Base-by-base conservation (phyloP, 2,113 vertebrate genomes). In the Cheilinus undulatus region DNA sequence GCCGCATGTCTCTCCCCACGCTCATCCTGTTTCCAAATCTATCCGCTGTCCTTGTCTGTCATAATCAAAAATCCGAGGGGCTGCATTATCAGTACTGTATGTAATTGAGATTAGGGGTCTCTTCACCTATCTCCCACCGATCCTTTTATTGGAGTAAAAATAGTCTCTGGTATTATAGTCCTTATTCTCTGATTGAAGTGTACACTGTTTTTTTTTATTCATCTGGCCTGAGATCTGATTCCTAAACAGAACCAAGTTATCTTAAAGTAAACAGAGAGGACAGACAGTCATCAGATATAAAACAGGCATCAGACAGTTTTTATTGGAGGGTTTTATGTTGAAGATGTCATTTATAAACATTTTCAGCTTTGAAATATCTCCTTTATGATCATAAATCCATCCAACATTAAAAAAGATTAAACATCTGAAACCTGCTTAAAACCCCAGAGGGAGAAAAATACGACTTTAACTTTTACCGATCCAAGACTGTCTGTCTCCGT, bases 121-220 rank as follows among this genome's bases (percentile, higher is more conserved):
- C n/a, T n/a, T n/a, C n/a, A n/a, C n/a, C n/a, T n/a, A n/a, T n/a
- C n/a, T n/a, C n/a, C n/a, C n/a, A n/a, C n/a, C n/a, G n/a, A n/a
- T n/a, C n/a, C n/a, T n/a, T n/a, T n/a, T n/a, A n/a, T n/a, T n/a
- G n/a, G n/a, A n/a, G n/a, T n/a, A n/a, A n/a, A n/a, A n/a, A n/a
- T n/a, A 49, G 58, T 17, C 19, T 17, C 40, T 17, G 40, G 40
- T 17, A 42, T 42, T 30, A 7, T 13, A 5, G 32, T 32, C 12
- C 5, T 24, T 13, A 51, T 53, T 51, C 19, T 2, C 6, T 5
- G n/a, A 23, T 23, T 4, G n/a, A 51, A 28, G 22, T 20, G 14
- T 27, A 15, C 15, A 15, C n/a, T n/a, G n/a, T 48, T 70, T 70
- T 36, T 64, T 24, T 59, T 76, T n/a, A 19, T 24, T 45, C 7